Evolutionary conservation across 2,113 vertebrate genomes (phyloP).

Genomic region (Psettodes erumei): DNA sequence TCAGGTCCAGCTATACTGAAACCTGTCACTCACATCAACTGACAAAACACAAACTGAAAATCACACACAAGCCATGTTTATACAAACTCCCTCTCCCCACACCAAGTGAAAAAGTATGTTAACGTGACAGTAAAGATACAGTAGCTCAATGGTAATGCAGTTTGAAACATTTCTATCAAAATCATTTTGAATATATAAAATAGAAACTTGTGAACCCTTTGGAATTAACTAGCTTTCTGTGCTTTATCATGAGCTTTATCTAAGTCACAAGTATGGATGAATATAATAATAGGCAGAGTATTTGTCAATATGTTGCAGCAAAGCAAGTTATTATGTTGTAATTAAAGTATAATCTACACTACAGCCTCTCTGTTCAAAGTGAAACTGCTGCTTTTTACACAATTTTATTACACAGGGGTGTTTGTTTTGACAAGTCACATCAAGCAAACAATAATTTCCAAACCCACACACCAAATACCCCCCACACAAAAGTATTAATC

Average conservation of each 20-base stretch:
- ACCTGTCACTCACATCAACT: neutral
- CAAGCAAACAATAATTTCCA: constrained; percentile 1
- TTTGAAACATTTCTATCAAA: neutral
- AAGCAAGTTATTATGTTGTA: neutral
- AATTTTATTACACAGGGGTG: neutral
- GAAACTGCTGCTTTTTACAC: neutral
- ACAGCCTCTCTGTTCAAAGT: too few relatives aligned
- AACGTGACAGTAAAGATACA: neutral
- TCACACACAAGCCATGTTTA: neutral
- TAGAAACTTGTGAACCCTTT: too few relatives aligned
- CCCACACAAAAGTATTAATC: neutral
- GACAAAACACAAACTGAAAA: neutral
- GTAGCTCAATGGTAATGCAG: neutral
- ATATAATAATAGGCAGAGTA: too few relatives aligned
- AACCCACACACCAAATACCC: neutral
- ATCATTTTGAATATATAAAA: neutral
- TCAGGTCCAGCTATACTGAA: too few relatives aligned
- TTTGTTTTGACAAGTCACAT: constrained; percentile 27
- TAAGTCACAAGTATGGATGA: too few relatives aligned
- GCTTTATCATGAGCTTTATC: too few relatives aligned
- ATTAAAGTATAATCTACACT: too few relatives aligned
- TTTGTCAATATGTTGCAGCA: neutral
- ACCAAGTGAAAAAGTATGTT: neutral
- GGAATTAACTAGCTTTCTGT: too few relatives aligned
- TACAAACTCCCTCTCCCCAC: neutral